Evolutionary conservation across 35 echinoderm and acorn worm genomes (phyloP), one percentile per base, ranked within the genome.

Genomic region (Apostichopus californicus): DNA sequence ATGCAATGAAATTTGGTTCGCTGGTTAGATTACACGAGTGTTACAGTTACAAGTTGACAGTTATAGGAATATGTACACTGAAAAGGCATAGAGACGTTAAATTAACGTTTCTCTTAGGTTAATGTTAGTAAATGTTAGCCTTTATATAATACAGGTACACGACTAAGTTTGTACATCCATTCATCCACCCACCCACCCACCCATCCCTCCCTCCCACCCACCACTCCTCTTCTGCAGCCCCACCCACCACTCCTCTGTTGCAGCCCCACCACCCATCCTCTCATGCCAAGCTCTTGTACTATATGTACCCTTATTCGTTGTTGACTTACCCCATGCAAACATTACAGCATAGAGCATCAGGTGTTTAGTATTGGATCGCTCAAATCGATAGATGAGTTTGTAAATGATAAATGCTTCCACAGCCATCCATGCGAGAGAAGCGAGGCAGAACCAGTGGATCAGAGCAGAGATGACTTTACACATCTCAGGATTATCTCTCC

Each of bases 371-470:
- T 14, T 77, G 13, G 68, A 77, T 46, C 89, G 28, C 70, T 90
- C 71, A 25, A 59, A 9, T 77, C 84, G 86, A n/a, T 63, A 57
- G n/a, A 87, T 75, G 34, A 93, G 10, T 14, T 86, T 60, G 23
- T 87, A 93, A 34, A 93, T 86, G 9, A 24, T 77, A n/a, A 56
- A 70, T 9, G 92, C 92, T 60, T 93, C 81, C 20, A 87, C 92
- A 15, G 64, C 56, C 77, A 80, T 93, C 91, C 90, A 92, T 77
- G 78, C 53, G 0, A 80, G 17, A 15, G 90, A 92, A 12, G 90
- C 58, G 20, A 93, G 77, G 81, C 81, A 80, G 65, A 93, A 93
- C 21, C 65, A 93, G 25, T 93, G 92, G 13, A 93, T 57, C 13
- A 87, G 5, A 3, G 57, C 92, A 5, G 81, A 54, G 55, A 87